A percentile compares a stretch with the other conserved stretches of the same genome.
phyloP scores from a whole-genome alignment of 1,140 invertebrate species.

The Lepidurus couesii region DNA sequence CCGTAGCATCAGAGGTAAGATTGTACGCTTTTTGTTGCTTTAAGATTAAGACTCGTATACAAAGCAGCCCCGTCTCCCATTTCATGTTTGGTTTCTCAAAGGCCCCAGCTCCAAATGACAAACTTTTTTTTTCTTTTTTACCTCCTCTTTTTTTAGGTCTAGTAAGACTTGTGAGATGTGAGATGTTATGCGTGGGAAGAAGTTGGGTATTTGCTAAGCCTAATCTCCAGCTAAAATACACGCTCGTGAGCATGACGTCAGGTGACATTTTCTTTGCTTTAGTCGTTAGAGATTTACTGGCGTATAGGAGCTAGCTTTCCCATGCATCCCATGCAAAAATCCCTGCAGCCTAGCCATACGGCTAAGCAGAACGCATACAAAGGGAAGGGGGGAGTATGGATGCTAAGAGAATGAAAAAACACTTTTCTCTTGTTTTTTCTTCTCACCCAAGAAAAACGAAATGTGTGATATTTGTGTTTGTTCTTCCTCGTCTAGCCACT shows the following conservation, averaged over 20 bases:
- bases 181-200: not conserved
- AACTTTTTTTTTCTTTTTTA: not conserved
- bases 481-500: too few relatives aligned
- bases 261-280: not conserved
- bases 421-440: too few relatives aligned
- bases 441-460: too few relatives aligned
- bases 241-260: not conserved
- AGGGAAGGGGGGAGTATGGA: too few relatives aligned
- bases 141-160: too few relatives aligned
- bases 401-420: too few relatives aligned
- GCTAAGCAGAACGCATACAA: too few relatives aligned
- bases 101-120: not conserved
- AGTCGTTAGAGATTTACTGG: not conserved
- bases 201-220: not conserved
- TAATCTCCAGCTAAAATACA: slow-evolving; percentile 16
- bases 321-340: not conserved
- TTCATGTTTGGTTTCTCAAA: slow-evolving; percentile 11
- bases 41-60: not conserved
- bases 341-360: not conserved
- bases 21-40: not conserved
- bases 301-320: not conserved
- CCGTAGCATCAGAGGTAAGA: not conserved
- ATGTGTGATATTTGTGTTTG: too few relatives aligned
- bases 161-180: too few relatives aligned
- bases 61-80: not conserved